Evolutionary conservation across 2,797 vertebrate species (phyloP).

Genomic region (Telmatherina bonti): DNA sequence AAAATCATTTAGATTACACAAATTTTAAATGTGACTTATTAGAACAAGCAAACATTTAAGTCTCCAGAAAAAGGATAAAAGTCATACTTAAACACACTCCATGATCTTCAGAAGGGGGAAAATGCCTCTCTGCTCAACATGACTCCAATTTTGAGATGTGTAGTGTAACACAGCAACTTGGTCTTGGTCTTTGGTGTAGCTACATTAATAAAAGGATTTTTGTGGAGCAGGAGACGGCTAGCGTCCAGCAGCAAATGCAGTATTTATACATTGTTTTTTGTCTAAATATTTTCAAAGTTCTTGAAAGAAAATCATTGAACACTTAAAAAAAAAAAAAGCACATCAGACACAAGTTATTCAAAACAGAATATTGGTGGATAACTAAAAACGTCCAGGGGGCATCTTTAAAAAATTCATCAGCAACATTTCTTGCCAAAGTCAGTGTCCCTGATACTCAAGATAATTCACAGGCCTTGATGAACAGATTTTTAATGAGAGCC

Average conservation of each 20-base stretch:
- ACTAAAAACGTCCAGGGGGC: constrained; percentile 30
- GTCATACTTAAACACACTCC: neutral
- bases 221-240: neutral
- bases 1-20: too few species aligned
- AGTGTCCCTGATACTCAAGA: constrained; percentile 19
- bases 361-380: constrained; percentile 21
- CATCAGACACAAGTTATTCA: constrained; percentile 18
- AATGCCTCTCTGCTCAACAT: too few species aligned
- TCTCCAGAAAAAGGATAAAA: neutral
- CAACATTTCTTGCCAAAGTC: constrained; percentile 34
- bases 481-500: constrained; percentile 17
- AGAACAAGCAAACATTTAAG: neutral
- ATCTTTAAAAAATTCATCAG: constrained; percentile 38
- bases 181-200: neutral
- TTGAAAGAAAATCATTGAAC: neutral
- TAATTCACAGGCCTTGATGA: constrained; percentile 23
- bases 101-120: too few species aligned
- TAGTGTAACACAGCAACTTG: neutral
- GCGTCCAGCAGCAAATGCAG: neutral
- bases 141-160: too few species aligned
- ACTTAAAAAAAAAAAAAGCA: neutral
- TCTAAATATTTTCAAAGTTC: neutral
- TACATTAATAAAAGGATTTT: neutral
- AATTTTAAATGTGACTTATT: too few species aligned
- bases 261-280: neutral